These are phyloP conservation scores for Schizopygopsis malacanthus DNA, from an alignment of 2,797 vertebrate species.

Conservation along the genomic window DNA sequence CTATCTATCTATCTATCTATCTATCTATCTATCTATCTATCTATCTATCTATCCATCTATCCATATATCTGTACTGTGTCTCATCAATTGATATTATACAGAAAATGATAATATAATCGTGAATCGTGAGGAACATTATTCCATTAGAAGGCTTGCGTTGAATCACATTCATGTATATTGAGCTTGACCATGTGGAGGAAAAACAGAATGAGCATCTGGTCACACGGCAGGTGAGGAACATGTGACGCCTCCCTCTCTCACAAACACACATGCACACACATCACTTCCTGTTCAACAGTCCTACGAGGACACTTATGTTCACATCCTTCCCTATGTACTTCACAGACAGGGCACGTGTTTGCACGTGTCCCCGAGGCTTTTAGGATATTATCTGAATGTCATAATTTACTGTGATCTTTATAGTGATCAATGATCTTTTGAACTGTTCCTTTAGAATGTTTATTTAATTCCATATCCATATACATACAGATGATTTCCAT, in stretches of 20 bases:
- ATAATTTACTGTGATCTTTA: not conserved
- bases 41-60: too few species aligned
- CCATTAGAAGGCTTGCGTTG: not conserved
- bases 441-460: not conserved
- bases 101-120: not conserved
- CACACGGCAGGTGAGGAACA: constrained; percentile 38
- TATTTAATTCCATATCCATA: not conserved
- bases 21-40: too few species aligned
- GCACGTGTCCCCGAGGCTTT: too few species aligned
- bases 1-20: too few species aligned
- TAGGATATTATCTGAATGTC: not conserved
- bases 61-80: not conserved
- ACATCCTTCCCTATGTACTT: not conserved
- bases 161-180: constrained; percentile 5
- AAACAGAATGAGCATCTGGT: constrained; percentile 35
- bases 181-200: constrained; percentile 2
- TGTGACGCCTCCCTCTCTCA: not conserved
- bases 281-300: not conserved
- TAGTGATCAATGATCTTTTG: not conserved
- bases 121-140: not conserved
- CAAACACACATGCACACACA: not conserved
- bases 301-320: constrained; percentile 1
- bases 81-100: not conserved
- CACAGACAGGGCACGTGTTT: not conserved
- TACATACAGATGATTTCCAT: not conserved